A percentile compares a stretch with the other conserved stretches of the same genome.
phyloP scores from a whole-genome alignment of 2,888 invertebrate genomes.

The Ormyrus labotus region DNA sequence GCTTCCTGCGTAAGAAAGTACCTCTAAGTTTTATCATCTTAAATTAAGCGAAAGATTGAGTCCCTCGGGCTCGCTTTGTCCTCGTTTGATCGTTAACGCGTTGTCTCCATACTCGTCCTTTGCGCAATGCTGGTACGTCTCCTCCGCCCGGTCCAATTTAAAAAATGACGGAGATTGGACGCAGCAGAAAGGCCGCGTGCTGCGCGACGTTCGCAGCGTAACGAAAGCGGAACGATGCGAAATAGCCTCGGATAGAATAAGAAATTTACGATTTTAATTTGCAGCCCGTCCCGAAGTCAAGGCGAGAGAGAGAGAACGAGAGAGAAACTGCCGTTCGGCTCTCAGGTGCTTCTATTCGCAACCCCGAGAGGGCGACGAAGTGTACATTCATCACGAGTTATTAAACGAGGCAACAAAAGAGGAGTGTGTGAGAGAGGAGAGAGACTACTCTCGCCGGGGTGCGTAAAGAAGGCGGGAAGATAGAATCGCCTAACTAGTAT shows the following conservation, averaged over 20 bases:
- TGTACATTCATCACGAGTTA: constrained; percentile 75
- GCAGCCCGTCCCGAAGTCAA: constrained; percentile 56
- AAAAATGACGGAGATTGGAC: constrained; percentile 46
- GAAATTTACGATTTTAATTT: constrained; percentile 69
- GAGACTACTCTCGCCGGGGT: constrained; percentile 60
- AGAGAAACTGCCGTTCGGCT: background rate
- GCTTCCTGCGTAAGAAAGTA: too few relatives aligned
- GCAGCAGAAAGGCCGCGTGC: background rate
- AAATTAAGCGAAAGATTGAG: background rate
- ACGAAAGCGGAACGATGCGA: constrained; percentile 44
- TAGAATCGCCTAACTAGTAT: constrained; percentile 74
- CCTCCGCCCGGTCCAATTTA: constrained; percentile 46
- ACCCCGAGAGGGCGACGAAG: constrained; percentile 57
- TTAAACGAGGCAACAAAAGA: constrained; percentile 73
- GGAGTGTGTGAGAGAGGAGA: constrained; percentile 44
- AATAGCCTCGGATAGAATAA: constrained; percentile 48
- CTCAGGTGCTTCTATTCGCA: too few relatives aligned
- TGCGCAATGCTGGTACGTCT: background rate
- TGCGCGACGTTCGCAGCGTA: constrained; percentile 22
- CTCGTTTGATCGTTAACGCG: background rate
- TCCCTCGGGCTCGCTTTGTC: background rate
- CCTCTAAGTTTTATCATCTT: too few relatives aligned
- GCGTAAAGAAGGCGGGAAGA: constrained; percentile 72
- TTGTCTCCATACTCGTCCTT: background rate
- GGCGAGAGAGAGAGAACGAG: constrained; percentile 42